Evolutionary conservation across 1,140 invertebrate genomes (phyloP).

Genomic region (Heliothis subflexa): DNA sequence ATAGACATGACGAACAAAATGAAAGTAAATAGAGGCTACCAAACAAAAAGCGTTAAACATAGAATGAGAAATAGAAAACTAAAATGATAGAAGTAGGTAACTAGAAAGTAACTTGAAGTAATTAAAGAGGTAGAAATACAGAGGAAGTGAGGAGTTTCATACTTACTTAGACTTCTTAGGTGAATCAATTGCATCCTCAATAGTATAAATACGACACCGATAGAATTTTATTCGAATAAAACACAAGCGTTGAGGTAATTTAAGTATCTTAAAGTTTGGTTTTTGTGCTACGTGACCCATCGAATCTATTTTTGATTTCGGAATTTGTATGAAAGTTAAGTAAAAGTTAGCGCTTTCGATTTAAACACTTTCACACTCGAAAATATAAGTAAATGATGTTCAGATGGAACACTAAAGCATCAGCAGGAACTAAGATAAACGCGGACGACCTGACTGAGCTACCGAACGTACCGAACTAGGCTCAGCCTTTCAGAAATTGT

Average conservation of each 20-base stretch:
- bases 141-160: neutral
- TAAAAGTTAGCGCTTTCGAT: neutral
- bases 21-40: too few species aligned
- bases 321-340: neutral
- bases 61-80: neutral
- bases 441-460: neutral
- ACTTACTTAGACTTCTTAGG: neutral
- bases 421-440: neutral
- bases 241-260: neutral
- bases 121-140: neutral
- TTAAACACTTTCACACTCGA: neutral
- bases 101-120: neutral
- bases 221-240: neutral
- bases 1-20: too few species aligned
- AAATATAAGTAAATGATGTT: neutral
- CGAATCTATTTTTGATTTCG: neutral
- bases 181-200: neutral
- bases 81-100: neutral
- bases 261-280: neutral
- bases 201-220: neutral
- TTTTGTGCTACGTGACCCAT: conserved; percentile 2
- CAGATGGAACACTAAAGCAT: neutral
- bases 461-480: conserved; percentile 3
- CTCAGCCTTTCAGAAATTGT: neutral
- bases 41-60: neutral